A percentile compares a stretch with the other conserved stretches of the same genome.
Conservation (phyloP, 2,797 vertebrate genomes). For the Malacoraja senta region DNA sequence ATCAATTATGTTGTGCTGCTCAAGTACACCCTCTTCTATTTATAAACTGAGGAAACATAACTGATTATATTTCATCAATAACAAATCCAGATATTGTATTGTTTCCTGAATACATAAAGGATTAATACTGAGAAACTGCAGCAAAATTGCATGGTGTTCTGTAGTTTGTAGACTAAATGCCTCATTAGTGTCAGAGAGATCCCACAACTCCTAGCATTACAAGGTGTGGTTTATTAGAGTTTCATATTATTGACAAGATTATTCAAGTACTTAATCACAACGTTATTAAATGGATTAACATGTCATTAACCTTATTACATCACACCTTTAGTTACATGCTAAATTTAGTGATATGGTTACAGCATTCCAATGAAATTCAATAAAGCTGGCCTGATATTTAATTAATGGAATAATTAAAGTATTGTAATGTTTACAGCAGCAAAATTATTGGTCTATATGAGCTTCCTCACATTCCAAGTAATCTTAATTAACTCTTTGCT, state of each 20-base stretch:
- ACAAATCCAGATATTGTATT: background rate
- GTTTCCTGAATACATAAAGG: background rate
- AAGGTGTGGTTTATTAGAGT: background rate
- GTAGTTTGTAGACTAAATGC: background rate
- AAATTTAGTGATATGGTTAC: background rate
- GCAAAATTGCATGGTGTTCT: background rate
- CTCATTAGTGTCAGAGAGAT: background rate
- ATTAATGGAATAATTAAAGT: background rate
- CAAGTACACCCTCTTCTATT: constrained; percentile 12
- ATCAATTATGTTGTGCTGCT: background rate
- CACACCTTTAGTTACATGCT: background rate
- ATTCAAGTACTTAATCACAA: background rate
- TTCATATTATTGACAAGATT: background rate
- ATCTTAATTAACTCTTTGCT: too few species aligned
- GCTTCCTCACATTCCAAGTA: background rate
- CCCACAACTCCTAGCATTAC: background rate
- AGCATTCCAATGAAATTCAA: background rate
- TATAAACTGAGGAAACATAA: constrained; percentile 22
- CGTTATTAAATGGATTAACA: background rate
- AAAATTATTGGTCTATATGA: too few species aligned
- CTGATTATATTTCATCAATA: background rate
- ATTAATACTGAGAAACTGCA: background rate
- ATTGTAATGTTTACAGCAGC: background rate
- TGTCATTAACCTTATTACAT: background rate
- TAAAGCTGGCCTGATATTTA: background rate